Conservation (phyloP, 1,140 invertebrate genomes). For the Drosophila simulans region DNA sequence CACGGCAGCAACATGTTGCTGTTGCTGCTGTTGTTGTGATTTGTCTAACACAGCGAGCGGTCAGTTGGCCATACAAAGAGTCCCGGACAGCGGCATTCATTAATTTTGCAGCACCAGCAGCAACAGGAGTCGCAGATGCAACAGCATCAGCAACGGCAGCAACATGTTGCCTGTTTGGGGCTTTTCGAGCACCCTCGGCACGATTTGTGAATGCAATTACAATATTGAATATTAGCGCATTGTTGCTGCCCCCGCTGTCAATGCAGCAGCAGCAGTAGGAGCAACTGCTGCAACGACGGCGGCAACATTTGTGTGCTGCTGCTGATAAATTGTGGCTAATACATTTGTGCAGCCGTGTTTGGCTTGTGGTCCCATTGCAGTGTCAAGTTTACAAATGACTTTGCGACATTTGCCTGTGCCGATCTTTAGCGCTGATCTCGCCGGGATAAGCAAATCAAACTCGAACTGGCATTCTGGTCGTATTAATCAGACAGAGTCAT, state of each 20-base stretch:
- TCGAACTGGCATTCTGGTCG: constrained; percentile 21
- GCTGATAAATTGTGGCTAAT: constrained; percentile 77
- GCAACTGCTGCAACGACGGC: constrained; percentile 32
- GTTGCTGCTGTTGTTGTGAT: constrained; percentile 72
- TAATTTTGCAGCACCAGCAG: constrained; percentile 59
- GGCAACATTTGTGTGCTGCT: constrained; percentile 49
- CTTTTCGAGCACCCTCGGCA: constrained; percentile 34
- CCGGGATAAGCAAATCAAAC: constrained; percentile 33
- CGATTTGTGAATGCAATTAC: constrained; percentile 83
- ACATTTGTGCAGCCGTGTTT: constrained; percentile 69
- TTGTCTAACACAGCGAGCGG: constrained; percentile 83
- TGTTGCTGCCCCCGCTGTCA: constrained; percentile 78
- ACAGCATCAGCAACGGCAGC: constrained; percentile 27
- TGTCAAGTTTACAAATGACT: constrained; percentile 83
- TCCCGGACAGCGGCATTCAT: constrained; percentile 67
- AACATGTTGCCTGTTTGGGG: constrained; percentile 26
- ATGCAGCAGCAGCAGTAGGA: constrained; percentile 35
- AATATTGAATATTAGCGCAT: constrained; percentile 83
- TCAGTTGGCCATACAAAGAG: constrained; percentile 71
- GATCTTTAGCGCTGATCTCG: constrained; percentile 48
- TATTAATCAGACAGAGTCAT: constrained; percentile 77
- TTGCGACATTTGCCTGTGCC: constrained; percentile 69
- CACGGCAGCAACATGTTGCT: constrained; percentile 62
- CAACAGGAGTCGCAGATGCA: constrained; percentile 39
- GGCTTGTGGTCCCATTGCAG: constrained; percentile 70